Evolutionary conservation across 1,140 invertebrate genomes (phyloP).

Genomic region (Drosophila bifasciata): DNA sequence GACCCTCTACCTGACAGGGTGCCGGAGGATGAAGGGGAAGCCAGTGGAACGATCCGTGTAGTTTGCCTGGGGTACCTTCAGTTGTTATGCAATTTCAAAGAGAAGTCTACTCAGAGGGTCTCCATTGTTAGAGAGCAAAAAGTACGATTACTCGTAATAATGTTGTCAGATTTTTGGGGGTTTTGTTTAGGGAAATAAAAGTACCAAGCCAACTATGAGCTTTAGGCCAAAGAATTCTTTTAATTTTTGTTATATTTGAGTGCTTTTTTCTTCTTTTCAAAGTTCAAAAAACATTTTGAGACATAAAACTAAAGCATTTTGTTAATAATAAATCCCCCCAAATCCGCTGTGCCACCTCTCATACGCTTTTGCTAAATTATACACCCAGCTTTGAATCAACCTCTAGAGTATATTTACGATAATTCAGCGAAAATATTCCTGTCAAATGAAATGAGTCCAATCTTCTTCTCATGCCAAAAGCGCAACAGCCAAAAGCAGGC

Average conservation of each 20-base stretch:
- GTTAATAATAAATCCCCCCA: no score
- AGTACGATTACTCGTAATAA: slow-evolving; percentile 25
- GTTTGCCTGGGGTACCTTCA: slow-evolving; percentile 27
- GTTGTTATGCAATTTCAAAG: slow-evolving; percentile 38
- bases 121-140: slow-evolving; percentile 34
- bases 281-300: no score
- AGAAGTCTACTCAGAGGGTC: slow-evolving; percentile 6
- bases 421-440: slow-evolving; percentile 54
- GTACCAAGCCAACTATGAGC: no score
- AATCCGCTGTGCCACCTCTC: not conserved
- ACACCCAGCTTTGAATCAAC: slow-evolving; percentile 8
- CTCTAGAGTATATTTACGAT: slow-evolving; percentile 46
- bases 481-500: no score
- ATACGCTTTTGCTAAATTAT: slow-evolving; percentile 29
- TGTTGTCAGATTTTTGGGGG: slow-evolving; percentile 27
- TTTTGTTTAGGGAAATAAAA: not conserved
- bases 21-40: not conserved
- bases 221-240: no score
- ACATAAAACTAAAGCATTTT: no score
- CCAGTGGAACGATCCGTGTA: slow-evolving; percentile 24
- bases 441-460: slow-evolving; percentile 58
- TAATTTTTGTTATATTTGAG: no score
- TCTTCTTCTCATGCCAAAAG: slow-evolving; percentile 55
- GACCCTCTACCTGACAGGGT: slow-evolving; percentile 34
- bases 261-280: no score